Base-by-base conservation (phyloP, 2,888 invertebrate genomes). In the Coenonympha glycerion region DNA sequence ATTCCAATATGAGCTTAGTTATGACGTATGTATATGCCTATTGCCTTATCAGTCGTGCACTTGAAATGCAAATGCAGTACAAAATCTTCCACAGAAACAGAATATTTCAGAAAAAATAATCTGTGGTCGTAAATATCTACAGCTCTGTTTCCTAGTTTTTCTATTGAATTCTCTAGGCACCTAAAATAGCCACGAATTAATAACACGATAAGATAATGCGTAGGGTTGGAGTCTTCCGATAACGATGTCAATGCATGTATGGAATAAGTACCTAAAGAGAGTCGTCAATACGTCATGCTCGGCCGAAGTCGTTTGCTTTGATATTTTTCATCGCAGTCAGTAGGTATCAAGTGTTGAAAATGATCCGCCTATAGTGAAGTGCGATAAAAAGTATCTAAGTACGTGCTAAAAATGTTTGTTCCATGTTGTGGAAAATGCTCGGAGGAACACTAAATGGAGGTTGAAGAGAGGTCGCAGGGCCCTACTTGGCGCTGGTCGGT, bases 201-300 rank as follows among this genome's bases (percentile, higher is more conserved):
- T 62, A 60, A 60, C 65, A 65, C 63, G 85, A 85, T 85, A 81
- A 84, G 85, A 85, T 85, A 84, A 83, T 73, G 73, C 76, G 71
- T 80, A 79, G 76, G 71, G 71, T 67, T 68, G 68, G 64, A 68
- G 71, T 64, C 71, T 70, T 67, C 59, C 68, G 85, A 84, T 86
- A 85, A 79, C 71, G 65, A 64, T 65, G 64, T 66, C 76, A 68
- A 81, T 74, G 71, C 69, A 69, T 60, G 73, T 44, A 39, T 60
- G 73, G 41, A 39, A 39, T 39, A 39, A 4, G 24, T 16, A 33
- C 16, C 2, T 6, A 15, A 36, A 57, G 57, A 71, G 68, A 74
- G 68, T 69, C 69, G 81, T 79, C 78, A 77, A 81, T 83, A 73
- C 76, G 75, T 77, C 68, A 64, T 65, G 66, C 60, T 63, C 62